phyloP scores from a whole-genome alignment of 35 echinoderm and acorn worm genomes.

The Apostichopus japonicus region DNA sequence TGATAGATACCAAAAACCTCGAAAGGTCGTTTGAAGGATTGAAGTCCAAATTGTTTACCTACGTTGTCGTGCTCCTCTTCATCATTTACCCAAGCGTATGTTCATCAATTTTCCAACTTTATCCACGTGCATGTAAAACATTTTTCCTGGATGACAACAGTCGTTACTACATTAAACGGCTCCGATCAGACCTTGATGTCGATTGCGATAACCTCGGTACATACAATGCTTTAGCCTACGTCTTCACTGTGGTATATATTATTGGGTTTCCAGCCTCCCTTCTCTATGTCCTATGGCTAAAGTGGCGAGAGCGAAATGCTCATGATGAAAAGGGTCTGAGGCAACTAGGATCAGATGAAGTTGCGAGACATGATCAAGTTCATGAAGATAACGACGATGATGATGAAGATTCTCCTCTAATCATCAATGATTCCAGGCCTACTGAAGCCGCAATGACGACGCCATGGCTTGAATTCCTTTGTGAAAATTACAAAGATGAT shows the following conservation, averaged over 20 bases:
- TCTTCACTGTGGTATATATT: not conserved
- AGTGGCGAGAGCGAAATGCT: not conserved
- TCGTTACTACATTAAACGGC: too few relatives aligned
- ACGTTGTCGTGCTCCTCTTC: constrained; percentile 18
- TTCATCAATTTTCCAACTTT: constrained; percentile 26
- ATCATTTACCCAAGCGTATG: constrained; percentile 43
- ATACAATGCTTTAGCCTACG: constrained; percentile 10
- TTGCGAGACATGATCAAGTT: not conserved
- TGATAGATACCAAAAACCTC: too few relatives aligned
- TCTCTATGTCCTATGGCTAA: not conserved
- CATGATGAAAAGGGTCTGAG: not conserved
- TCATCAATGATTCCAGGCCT: not conserved
- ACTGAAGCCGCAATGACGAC: not conserved
- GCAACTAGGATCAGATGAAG: not conserved
- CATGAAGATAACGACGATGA: not conserved
- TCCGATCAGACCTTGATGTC: too few relatives aligned
- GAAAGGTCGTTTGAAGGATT: too few relatives aligned
- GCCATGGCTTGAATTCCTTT: constrained; percentile 1
- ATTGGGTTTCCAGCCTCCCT: not conserved
- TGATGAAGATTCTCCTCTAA: not conserved
- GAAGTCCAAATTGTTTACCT: too few relatives aligned
- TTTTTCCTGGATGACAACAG: too few relatives aligned
- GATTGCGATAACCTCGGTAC: not conserved
- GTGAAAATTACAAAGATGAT: constrained; percentile 52
- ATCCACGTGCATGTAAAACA: constrained; percentile 20